Evolutionary conservation across 92 coral and sea anemone genomes (phyloP).

Genomic region (Palythoa heliodiscus): DNA sequence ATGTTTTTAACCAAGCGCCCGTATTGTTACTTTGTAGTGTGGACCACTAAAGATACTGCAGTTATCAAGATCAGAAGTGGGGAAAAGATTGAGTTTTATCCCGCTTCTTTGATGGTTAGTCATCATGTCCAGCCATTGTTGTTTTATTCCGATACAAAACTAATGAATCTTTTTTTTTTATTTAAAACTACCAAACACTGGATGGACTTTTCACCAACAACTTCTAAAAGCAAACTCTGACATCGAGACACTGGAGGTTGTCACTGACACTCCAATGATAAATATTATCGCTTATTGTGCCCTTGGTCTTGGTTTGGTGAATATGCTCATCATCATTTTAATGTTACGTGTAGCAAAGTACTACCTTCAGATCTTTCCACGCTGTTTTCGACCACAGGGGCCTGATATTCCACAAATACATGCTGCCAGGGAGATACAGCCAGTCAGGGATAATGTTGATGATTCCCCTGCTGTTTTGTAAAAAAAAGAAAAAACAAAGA

Average conservation of each 20-base stretch:
- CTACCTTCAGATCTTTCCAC: not conserved
- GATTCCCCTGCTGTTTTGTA: not conserved
- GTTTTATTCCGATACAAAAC: constrained; percentile 19
- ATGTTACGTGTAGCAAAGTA: constrained; percentile 7
- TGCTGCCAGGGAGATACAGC: not conserved
- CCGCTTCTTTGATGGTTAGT: constrained; percentile 15
- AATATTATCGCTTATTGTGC: constrained; percentile 14
- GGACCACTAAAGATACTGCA: no score
- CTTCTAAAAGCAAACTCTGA: constrained; percentile 12
- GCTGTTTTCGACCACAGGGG: constrained; percentile 1
- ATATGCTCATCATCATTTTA: not conserved
- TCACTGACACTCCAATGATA: not conserved
- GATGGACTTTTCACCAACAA: constrained; percentile 1
- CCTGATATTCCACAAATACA: not conserved
- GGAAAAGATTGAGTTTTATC: constrained; percentile 9
- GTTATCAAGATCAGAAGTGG: no score
- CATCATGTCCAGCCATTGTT: constrained; percentile 19
- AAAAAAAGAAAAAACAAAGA: not conserved
- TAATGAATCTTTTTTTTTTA: constrained; percentile 8
- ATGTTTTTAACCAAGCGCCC: no score
- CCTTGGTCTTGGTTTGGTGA: constrained; percentile 1
- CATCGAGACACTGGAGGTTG: constrained; percentile 1
- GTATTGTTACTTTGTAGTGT: no score
- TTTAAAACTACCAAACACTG: constrained; percentile 18
- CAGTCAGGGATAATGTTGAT: constrained; percentile 1